Evolutionary conservation across 2,888 invertebrate genomes (phyloP).

Genomic region (Oscheius sp.): DNA sequence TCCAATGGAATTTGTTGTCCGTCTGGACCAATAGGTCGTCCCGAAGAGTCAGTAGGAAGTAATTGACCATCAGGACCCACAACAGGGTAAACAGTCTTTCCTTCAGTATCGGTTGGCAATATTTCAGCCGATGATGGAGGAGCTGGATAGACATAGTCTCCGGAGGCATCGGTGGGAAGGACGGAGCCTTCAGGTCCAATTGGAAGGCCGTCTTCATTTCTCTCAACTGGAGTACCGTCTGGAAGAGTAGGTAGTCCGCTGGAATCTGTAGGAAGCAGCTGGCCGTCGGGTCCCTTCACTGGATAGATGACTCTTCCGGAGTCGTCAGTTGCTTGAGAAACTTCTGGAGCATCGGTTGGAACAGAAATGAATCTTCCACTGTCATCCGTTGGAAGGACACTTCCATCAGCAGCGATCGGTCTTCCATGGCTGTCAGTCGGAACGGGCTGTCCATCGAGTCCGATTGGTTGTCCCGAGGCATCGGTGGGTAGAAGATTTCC

Average conservation of each 20-base stretch:
- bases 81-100: slow-evolving; percentile 37
- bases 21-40: slow-evolving; percentile 34
- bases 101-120: slow-evolving; percentile 47
- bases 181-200: slow-evolving; percentile 37
- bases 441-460: slow-evolving; percentile 34
- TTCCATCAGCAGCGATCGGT: slow-evolving; percentile 37
- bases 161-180: slow-evolving; percentile 27
- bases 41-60: slow-evolving; percentile 37
- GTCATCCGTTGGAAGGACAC: slow-evolving; percentile 54
- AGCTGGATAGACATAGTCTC: slow-evolving; percentile 32
- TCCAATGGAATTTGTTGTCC: slow-evolving; percentile 44
- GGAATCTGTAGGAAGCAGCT: slow-evolving; percentile 35
- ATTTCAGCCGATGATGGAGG: slow-evolving; percentile 30
- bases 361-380: slow-evolving; percentile 36
- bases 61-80: slow-evolving; percentile 48
- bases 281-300: slow-evolving; percentile 38
- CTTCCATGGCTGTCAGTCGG: slow-evolving; percentile 54
- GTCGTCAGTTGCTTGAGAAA: slow-evolving; percentile 23
- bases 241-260: slow-evolving; percentile 4
- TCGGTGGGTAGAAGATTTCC: slow-evolving; percentile 46
- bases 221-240: slow-evolving; percentile 27
- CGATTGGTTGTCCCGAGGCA: slow-evolving; percentile 40
- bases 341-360: slow-evolving; percentile 8
- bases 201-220: slow-evolving; percentile 44
- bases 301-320: slow-evolving; percentile 27